Percentiles rank a stretch among this genome's conserved stretches.
phyloP scores from a whole-genome alignment of 2,888 invertebrate genomes.

The Gryllus longicercus region DNA sequence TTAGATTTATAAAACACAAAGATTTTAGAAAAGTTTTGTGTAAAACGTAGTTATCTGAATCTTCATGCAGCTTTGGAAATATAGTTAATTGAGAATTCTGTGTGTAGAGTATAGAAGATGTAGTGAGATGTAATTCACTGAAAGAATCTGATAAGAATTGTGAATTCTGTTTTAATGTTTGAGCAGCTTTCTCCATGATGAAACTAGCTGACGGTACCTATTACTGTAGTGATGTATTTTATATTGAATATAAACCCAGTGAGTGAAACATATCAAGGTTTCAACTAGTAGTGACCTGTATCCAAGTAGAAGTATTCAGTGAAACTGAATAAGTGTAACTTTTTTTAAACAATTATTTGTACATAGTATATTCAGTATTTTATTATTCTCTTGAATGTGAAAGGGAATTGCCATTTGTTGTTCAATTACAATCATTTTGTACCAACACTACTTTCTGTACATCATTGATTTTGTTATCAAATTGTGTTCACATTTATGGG shows the following conservation, averaged over 20 bases:
- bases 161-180: background rate
- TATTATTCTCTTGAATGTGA: background rate
- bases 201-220: background rate
- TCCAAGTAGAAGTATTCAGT: background rate
- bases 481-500: background rate
- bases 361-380: background rate
- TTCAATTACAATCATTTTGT: too few species aligned
- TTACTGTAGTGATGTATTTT: background rate
- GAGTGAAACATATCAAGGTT: slow-evolving; percentile 8
- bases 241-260: background rate
- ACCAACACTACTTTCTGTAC: too few species aligned
- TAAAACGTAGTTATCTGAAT: background rate
- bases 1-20: too few species aligned
- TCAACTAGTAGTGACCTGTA: background rate
- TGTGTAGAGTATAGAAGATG: background rate
- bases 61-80: background rate
- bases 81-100: background rate
- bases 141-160: background rate
- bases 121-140: background rate
- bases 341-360: slow-evolving; percentile 1
- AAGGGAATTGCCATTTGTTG: too few species aligned
- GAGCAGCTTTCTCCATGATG: background rate
- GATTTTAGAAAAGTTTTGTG: too few species aligned
- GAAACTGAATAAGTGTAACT: background rate
- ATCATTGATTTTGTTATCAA: background rate